Conservation (phyloP, 1,140 invertebrate species). For the Euwallacea similis region DNA sequence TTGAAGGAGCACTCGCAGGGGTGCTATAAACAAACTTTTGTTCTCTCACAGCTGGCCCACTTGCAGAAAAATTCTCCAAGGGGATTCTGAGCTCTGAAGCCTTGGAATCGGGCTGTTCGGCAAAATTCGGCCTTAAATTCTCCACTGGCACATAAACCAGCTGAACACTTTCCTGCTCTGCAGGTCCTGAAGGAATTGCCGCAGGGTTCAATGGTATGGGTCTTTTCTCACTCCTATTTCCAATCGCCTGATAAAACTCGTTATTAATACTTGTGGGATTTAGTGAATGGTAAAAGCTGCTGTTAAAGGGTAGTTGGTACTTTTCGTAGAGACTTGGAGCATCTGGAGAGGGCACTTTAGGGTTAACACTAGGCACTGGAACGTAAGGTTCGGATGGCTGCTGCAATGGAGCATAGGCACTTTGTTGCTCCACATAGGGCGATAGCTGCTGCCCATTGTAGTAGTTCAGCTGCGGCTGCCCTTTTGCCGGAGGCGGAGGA, state of each 20-base stretch:
- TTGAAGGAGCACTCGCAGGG: not conserved
- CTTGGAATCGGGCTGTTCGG: not conserved
- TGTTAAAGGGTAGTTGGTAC: conserved; percentile 39
- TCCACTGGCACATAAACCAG: conserved; percentile 79
- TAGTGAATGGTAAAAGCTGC: conserved; percentile 40
- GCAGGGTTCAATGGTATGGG: conserved; percentile 10
- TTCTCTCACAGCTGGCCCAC: not conserved
- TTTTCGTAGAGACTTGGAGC: conserved; percentile 38
- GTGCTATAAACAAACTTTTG: not conserved
- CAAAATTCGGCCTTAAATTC: conserved; percentile 57
- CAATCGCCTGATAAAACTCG: conserved; percentile 35
- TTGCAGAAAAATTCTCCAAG: too few species aligned
- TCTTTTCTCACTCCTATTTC: conserved; percentile 5
- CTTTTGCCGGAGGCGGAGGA: conserved; percentile 30
- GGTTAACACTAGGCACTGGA: conserved; percentile 29
- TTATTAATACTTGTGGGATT: conserved; percentile 40
- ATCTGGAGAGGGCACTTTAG: conserved; percentile 30
- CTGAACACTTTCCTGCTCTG: conserved; percentile 68
- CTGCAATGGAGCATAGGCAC: too few species aligned
- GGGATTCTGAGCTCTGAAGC: not conserved
- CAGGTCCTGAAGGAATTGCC: conserved; percentile 9
- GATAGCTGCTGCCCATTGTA: conserved; percentile 18
- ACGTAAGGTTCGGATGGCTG: conserved; percentile 33
- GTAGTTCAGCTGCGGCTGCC: conserved; percentile 23
- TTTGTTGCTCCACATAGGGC: conserved; percentile 22